Evolutionary conservation across 2,797 vertebrate species (phyloP).

Genomic region (Hypotaenidia philippensis): DNA sequence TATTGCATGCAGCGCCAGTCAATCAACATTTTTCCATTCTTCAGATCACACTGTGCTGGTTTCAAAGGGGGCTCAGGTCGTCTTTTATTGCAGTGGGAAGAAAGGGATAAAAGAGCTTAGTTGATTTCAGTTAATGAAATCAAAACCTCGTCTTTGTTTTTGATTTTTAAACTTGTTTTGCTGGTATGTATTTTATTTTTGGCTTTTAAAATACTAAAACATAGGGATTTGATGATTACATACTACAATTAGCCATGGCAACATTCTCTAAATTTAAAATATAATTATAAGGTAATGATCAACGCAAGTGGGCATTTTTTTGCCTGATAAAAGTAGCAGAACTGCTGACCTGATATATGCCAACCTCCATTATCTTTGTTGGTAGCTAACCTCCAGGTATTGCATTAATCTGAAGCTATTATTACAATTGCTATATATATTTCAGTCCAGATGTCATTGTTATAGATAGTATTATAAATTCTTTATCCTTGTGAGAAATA

Average conservation of each 20-base stretch:
- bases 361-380: constrained; percentile 2
- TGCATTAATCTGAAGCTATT: constrained; percentile 45
- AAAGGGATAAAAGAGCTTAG: constrained; percentile 18
- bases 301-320: constrained; percentile 20
- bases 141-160: not conserved
- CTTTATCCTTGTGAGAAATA: constrained; percentile 18
- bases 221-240: not conserved
- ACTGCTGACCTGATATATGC: constrained; percentile 8
- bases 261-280: not conserved
- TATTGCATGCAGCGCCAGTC: constrained; percentile 45
- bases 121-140: constrained; percentile 38
- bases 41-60: constrained; percentile 35
- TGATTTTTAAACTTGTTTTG: not conserved
- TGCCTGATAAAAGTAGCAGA: constrained; percentile 8
- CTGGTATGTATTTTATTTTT: not conserved
- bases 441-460: not conserved
- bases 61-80: not conserved
- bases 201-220: not conserved
- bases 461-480: constrained; percentile 11
- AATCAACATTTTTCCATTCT: constrained; percentile 51
- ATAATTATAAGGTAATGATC: constrained; percentile 40
- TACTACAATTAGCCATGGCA: not conserved
- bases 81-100: constrained; percentile 13
- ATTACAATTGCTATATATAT: constrained; percentile 55
- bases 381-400: constrained; percentile 21